Conservation (phyloP, 2,113 vertebrate genomes). For the Herpailurus yagouaroundi region DNA sequence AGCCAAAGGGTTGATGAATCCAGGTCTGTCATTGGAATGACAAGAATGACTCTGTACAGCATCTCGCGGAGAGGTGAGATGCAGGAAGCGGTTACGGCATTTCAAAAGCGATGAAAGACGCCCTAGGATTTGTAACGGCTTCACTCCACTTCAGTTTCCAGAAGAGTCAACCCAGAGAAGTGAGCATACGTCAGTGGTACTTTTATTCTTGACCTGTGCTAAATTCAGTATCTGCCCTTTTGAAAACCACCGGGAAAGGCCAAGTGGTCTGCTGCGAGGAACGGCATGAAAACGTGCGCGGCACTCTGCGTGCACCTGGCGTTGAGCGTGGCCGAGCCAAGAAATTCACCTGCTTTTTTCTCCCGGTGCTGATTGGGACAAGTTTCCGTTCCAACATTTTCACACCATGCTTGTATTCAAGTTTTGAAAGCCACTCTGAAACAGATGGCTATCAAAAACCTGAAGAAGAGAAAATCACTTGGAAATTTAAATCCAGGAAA, state of each 20-base stretch:
- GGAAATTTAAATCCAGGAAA: neutral
- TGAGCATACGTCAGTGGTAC: neutral
- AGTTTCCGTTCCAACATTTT: neutral
- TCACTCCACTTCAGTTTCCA: neutral
- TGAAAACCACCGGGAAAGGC: neutral
- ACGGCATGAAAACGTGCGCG: fast-evolving
- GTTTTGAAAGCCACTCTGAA: neutral
- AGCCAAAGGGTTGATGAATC: neutral
- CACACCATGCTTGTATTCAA: neutral
- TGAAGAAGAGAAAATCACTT: neutral
- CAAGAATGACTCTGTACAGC: neutral
- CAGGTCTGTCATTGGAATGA: neutral
- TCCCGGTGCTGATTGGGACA: neutral
- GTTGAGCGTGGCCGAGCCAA: fast-evolving
- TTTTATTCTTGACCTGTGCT: neutral
- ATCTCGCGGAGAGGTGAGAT: neutral
- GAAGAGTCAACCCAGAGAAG: neutral
- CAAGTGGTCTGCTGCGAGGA: neutral
- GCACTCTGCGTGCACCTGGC: fast-evolving
- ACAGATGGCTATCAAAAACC: neutral
- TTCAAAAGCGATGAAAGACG: neutral
- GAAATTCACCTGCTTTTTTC: neutral
- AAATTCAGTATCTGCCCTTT: neutral
- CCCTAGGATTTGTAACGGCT: neutral
- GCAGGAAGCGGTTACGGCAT: neutral